Base-by-base conservation (phyloP, 2,888 invertebrate species). In the Megalurothrips usitatus region DNA sequence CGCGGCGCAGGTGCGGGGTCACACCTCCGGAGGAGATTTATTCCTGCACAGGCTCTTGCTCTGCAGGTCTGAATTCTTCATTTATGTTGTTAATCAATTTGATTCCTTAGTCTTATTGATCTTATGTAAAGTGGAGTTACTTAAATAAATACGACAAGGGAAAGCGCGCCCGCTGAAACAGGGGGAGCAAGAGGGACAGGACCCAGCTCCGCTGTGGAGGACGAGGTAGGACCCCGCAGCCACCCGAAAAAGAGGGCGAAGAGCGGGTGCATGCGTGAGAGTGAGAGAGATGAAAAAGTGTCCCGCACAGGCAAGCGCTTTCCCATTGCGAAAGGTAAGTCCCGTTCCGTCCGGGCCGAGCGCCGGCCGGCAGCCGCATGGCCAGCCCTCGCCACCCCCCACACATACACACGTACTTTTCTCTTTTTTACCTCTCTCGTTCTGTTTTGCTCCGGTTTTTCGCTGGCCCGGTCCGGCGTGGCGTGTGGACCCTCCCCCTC, bases 381-480 rank as follows among this genome's bases (percentile, higher is more conserved):
- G 23, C 68, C 26, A 75, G 17, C 58, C 58, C 58, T 17, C 68
- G 10, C 19, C 68, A 23, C 9, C 23, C n/a, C 68, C 4, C 68
- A 75, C 68, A 75, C 68, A 26, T 26, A 75, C 68, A 26, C 68
- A 26, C 26, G 3, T 26, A 58, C 68, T 75, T 75, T 75, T 26
- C 68, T 75, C 68, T 75, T 75, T 75, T 75, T 75, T 75, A 26
- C 68, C 68, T 75, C 26, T 75, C n/a, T 58, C 58, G 58, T 58
- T 58, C 68, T 75, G 68, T 75, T 75, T 75, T 75, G 68, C 68
- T 75, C 68, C 68, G 68, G 68, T 75, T 75, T 75, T 75, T 75
- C 68, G 68, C 26, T 26, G 26, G 68, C 11, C 23, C 68, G 1
- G 68, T 6, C 19, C 58, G 12, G 58, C 19, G 58, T n/a, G 58